Evolutionary conservation across 35 echinoderm and acorn worm genomes (phyloP).

Genomic region (Acanthaster planci): DNA sequence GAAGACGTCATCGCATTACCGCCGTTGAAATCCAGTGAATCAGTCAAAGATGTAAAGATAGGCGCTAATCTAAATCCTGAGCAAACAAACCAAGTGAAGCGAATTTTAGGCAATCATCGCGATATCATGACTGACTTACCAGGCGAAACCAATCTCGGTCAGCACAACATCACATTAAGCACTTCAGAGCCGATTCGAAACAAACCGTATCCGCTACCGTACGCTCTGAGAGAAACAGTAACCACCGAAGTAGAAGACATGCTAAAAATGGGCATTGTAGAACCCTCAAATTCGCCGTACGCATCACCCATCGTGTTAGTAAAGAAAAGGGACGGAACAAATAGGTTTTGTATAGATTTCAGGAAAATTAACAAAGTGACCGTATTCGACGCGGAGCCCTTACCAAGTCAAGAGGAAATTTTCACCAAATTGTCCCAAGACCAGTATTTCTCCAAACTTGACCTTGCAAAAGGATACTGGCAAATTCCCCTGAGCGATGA

Average conservation of each 20-base stretch:
- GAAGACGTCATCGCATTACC: conserved; percentile 18
- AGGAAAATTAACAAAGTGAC: too few species aligned
- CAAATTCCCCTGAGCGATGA: conserved; percentile 46
- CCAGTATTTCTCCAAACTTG: conserved; percentile 63
- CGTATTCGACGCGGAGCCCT: conserved; percentile 69
- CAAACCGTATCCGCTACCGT: conserved; percentile 43
- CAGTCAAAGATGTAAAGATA: conserved; percentile 39
- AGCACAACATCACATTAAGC: conserved; percentile 44
- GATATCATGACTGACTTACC: conserved; percentile 60
- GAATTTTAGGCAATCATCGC: not conserved
- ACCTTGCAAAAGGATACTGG: conserved; percentile 69
- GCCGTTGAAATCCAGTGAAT: conserved; percentile 29
- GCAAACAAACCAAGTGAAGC: conserved; percentile 13
- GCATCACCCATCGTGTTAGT: conserved; percentile 63
- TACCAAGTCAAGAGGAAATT: conserved; percentile 59
- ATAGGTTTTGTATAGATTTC: conserved; percentile 61
- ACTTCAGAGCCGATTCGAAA: conserved; percentile 36
- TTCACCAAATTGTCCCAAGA: conserved; percentile 57
- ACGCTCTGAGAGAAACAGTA: conserved; percentile 19
- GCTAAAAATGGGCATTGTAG: conserved; percentile 27
- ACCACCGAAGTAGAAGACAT: conserved; percentile 43
- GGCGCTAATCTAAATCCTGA: not conserved
- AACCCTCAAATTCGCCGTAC: conserved; percentile 47
- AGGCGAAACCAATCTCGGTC: conserved; percentile 49
- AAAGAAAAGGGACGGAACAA: conserved; percentile 59